These are phyloP conservation scores for Marronus borbonicus DNA, from an alignment of 2,888 invertebrate species.

Conservation along the genomic window DNA sequence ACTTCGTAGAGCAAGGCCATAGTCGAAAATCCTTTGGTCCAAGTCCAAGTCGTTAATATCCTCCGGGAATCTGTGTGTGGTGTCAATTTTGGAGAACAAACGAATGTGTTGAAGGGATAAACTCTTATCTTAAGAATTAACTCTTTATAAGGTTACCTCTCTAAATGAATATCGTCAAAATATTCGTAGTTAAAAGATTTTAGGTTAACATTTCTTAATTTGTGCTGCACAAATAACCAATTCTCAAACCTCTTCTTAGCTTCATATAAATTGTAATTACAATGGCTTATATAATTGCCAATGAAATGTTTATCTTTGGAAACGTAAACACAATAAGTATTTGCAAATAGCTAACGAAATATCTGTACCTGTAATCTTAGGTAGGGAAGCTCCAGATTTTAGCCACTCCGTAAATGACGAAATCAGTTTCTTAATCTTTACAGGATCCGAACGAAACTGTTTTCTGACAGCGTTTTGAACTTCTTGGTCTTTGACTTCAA, in stretches of 20 bases:
- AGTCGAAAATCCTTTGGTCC: too few relatives aligned
- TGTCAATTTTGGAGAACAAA: slow-evolving; percentile 1
- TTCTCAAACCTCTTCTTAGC: slow-evolving; percentile 77
- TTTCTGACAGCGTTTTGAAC: background rate
- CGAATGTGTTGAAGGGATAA: background rate
- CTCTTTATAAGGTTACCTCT: too few relatives aligned
- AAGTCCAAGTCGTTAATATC: slow-evolving; percentile 23
- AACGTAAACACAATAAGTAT: too few relatives aligned
- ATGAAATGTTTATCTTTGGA: slow-evolving; percentile 72
- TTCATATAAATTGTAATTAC: slow-evolving; percentile 77
- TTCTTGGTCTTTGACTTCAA: too few relatives aligned
- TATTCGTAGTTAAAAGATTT: too few relatives aligned
- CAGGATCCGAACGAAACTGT: background rate
- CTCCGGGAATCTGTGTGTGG: background rate
- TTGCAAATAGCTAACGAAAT: too few relatives aligned
- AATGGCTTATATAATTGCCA: slow-evolving; percentile 75
- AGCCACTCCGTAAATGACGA: slow-evolving; percentile 7
- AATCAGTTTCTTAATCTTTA: background rate
- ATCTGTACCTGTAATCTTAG: slow-evolving; percentile 14
- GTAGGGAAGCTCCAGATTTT: background rate
- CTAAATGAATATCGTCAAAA: too few relatives aligned
- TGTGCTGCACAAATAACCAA: slow-evolving; percentile 73
- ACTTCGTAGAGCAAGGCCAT: background rate
- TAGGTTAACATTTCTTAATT: background rate
- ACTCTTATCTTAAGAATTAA: too few relatives aligned